Conservation (phyloP, 2,113 vertebrate species). For the Phalacrocorax brasilianus region DNA sequence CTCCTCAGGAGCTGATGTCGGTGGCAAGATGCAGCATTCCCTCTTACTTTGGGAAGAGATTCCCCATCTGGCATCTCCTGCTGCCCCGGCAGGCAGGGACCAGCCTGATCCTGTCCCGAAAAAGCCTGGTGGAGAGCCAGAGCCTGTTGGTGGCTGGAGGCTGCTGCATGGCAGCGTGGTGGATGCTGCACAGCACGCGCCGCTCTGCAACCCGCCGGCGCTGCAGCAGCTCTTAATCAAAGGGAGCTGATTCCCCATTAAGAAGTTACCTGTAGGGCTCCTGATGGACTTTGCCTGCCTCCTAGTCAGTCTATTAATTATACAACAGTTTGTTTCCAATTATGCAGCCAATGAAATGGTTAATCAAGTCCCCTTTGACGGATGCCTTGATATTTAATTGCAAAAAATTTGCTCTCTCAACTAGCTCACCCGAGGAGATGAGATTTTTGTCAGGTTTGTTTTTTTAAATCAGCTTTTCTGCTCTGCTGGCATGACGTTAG, state of each 20-base stretch:
- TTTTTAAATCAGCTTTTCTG: constrained; percentile 53
- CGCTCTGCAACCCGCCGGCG: fast-evolving
- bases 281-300: constrained; percentile 66
- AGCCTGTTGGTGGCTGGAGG: not conserved
- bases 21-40: not conserved
- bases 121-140: not conserved
- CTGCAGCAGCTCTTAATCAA: constrained; percentile 62
- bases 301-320: constrained; percentile 71
- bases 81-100: not conserved
- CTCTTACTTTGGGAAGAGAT: not conserved
- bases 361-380: constrained; percentile 70
- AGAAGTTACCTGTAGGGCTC: constrained; percentile 71
- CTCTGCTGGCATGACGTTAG: not conserved
- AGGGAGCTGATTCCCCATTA: constrained; percentile 61
- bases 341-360: constrained; percentile 72
- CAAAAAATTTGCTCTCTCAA: constrained; percentile 63
- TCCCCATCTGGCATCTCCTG: not conserved
- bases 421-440: constrained; percentile 61
- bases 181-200: not conserved
- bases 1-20: fast-evolving
- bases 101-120: not conserved
- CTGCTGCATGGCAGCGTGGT: not conserved
- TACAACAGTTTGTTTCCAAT: constrained; percentile 72
- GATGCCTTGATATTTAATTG: constrained; percentile 72
- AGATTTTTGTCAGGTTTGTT: constrained; percentile 62